Evolutionary conservation across 2,888 invertebrate species (phyloP), one percentile per base, ranked within the genome.

Genomic region (Drosophila testacea): DNA sequence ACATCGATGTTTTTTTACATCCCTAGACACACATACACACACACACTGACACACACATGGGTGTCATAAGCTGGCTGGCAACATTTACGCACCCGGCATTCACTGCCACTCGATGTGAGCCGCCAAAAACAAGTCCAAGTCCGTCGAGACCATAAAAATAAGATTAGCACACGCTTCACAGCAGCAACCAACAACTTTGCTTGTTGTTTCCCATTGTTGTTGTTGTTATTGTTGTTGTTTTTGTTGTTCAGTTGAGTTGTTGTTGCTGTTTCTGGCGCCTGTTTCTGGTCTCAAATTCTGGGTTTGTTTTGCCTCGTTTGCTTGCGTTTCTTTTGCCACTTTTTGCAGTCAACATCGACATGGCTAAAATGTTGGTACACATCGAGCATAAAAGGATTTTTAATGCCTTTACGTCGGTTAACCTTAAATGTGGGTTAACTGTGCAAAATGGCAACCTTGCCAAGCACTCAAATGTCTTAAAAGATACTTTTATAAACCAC

Each of bases 141-240:
- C 79, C 85, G 76, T 75, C 70, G 81, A 76, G 87, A 84, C 86
- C 86, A 87, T 88, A 88, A 87, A 87, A 86, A 88, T 87, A 79
- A 87, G 87, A 86, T 86, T 86, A 86, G 87, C 89, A 81, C 87
- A 81, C 81, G 88, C 87, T 83, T 86, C 83, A 61, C 77, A 76
- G 77, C 75, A 66, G 59, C 76, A 75, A 9, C 39, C 54, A 55
- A 69, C 56, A 44, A 50, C 62, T 30, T 4, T 36, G 38, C n/a
- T 41, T 56, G 54, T 52, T 57, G 60, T 30, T 72, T 38, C 38
- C 52, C 6, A 28, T 44, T 52, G 62, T 41, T 69, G 54, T 36
- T 50, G 34, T 48, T 62, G 62, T 55, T 51, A 55, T 39, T 64
- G 51, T n/a, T 64, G 51, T n/a, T 32, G 28, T 9, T 42, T 51